Evolutionary conservation across 2,797 vertebrate species (phyloP).

Genomic region (Erethizon dorsatum): DNA sequence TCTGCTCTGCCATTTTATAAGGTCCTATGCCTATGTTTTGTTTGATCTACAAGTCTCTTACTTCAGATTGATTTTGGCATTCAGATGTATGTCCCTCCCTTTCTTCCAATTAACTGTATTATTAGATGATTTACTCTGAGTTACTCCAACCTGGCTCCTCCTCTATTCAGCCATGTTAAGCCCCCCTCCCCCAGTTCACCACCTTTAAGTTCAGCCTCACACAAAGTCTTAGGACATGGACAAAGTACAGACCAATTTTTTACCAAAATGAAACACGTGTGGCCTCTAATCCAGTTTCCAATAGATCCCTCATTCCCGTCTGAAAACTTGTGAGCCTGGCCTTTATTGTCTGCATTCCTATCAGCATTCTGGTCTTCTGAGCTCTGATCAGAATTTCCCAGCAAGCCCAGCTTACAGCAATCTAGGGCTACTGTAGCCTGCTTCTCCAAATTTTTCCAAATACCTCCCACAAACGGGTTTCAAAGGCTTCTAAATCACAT

Average conservation of each 20-base stretch:
- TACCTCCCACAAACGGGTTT: neutral
- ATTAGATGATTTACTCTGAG: neutral
- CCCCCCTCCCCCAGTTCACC: neutral
- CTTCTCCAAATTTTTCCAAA: neutral
- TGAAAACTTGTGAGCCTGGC: neutral
- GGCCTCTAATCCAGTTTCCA: neutral
- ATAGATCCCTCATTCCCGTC: neutral
- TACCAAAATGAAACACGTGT: neutral
- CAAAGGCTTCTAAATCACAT: neutral
- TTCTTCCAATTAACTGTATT: neutral
- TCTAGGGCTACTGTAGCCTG: neutral
- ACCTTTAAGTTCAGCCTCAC: neutral
- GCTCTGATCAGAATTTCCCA: neutral
- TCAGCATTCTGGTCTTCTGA: neutral
- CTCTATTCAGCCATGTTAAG: neutral
- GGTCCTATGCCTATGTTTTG: neutral
- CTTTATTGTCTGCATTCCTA: neutral
- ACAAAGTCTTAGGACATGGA: neutral
- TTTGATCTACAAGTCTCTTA: neutral
- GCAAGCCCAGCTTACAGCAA: neutral
- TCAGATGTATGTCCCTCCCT: neutral
- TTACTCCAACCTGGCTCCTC: neutral
- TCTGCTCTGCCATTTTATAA: neutral
- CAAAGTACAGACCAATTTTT: neutral
- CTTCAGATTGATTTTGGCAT: neutral